Evolutionary conservation across 1,140 invertebrate species (phyloP), one percentile per base, ranked within the genome.

Genomic region (Penaeus japonicus): DNA sequence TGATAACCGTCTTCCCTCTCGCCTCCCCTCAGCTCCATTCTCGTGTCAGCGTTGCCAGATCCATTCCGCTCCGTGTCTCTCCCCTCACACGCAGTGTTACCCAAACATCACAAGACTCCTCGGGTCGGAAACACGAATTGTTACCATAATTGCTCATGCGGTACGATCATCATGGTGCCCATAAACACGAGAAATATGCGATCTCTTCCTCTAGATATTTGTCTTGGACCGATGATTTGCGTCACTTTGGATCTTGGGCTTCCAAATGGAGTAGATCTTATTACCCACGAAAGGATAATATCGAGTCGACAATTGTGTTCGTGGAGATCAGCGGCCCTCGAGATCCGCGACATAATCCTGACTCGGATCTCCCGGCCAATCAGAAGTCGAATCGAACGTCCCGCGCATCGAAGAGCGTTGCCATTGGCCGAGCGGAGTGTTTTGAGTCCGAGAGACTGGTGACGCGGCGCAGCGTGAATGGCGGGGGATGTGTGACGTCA

Each of bases 181-280:
- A 84, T 88, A 88, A 88, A 88, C 86, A 84, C 47, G 27, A 88
- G 80, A 88, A 81, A 81, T 88, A 88, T 59, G 86, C 79, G 79
- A 75, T 75, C 86, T 53, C 70, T 84, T 88, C 86, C 86, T 84
- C 39, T 77, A 59, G 84, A 83, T 88, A 83, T 88, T 88, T 88
- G 86, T 88, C 86, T 88, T 88, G 86, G 86, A 47, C 86, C 86
- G 86, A 88, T 88, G 86, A 88, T 88, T 88, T 88, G 86, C 86
- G 86, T 88, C 86, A 88, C 86, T 88, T 84, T 77, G 86, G 86
- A 78, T 88, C 86, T 88, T 84, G 70, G 86, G 80, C 86, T 70
- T 65, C 86, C 86, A 88, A 88, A 88, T 88, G 86, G 86, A 88
- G 86, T 82, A 88, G 86, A 88, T 88, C 86, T 88, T 88, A 88